Percentiles rank a stretch among this genome's conserved stretches.
These are phyloP conservation scores for Torymus auratus DNA, from an alignment of 2,888 invertebrate genomes.

Conservation along the genomic window DNA sequence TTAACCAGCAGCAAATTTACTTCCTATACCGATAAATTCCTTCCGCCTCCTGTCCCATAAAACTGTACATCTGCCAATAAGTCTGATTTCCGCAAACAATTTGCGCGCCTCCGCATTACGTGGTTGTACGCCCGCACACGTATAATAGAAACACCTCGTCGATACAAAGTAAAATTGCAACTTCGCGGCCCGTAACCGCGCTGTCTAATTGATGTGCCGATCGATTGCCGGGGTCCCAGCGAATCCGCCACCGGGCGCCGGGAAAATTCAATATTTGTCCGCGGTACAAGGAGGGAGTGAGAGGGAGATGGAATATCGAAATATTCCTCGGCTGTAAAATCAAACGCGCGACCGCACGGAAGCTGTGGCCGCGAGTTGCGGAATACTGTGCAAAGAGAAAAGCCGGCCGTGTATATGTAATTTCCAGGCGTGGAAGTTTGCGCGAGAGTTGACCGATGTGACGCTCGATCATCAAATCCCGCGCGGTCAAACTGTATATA, in stretches of 20 bases:
- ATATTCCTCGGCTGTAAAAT: slow-evolving; percentile 3
- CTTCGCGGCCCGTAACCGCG: neutral
- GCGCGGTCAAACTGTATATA: too few relatives aligned
- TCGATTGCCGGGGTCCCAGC: neutral
- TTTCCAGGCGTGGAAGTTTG: slow-evolving; percentile 16
- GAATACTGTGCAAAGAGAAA: neutral
- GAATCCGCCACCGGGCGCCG: neutral
- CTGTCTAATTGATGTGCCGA: slow-evolving; percentile 30
- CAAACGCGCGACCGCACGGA: too few relatives aligned
- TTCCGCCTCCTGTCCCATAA: neutral
- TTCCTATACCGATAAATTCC: neutral
- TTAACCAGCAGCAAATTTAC: too few relatives aligned
- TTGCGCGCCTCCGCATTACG: neutral
- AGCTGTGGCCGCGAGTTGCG: neutral
- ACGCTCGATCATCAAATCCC: too few relatives aligned
- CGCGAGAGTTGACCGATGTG: neutral
- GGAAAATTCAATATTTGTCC: slow-evolving; percentile 40
- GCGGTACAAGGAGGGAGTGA: too few relatives aligned
- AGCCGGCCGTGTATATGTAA: neutral
- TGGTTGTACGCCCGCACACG: neutral
- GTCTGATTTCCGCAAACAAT: slow-evolving; percentile 14
- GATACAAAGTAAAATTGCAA: slow-evolving; percentile 3
- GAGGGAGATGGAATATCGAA: slow-evolving; percentile 1
- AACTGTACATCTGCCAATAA: slow-evolving; percentile 4
- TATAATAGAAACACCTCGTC: neutral